Percentiles rank a stretch among this genome's conserved stretches.
phyloP scores from a whole-genome alignment of 2,888 invertebrate genomes.

The Syritta pipiens region DNA sequence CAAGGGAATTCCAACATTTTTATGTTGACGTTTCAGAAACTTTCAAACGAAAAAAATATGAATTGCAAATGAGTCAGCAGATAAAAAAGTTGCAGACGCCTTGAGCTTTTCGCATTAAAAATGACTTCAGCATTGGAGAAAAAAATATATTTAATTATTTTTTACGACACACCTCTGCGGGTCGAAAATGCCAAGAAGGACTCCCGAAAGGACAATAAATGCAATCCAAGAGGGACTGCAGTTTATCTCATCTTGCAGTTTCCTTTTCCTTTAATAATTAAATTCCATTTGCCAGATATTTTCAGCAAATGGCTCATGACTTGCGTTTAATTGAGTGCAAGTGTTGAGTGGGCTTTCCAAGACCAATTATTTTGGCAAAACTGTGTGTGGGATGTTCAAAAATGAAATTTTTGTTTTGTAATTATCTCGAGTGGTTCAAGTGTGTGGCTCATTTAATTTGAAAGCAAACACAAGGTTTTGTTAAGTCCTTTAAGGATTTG shows the following conservation, averaged over 20 bases:
- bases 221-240: background rate
- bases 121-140: too few species aligned
- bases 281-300: too few species aligned
- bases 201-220: background rate
- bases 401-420: constrained; percentile 31
- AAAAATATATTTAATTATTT: constrained; percentile 1
- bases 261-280: too few species aligned
- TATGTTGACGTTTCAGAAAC: background rate
- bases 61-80: constrained; percentile 40
- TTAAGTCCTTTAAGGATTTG: constrained; percentile 15
- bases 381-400: background rate
- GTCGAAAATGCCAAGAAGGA: too few species aligned
- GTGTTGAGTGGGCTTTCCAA: background rate
- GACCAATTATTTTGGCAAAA: constrained; percentile 31
- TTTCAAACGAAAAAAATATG: constrained; percentile 27
- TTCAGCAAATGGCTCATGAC: too few species aligned
- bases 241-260: too few species aligned
- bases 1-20: constrained; percentile 17
- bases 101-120: too few species aligned
- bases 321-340: constrained; percentile 13
- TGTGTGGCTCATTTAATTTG: constrained; percentile 29
- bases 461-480: constrained; percentile 16
- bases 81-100: background rate
- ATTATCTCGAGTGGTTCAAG: constrained; percentile 44
- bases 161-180: too few species aligned